phyloP scores from a whole-genome alignment of 92 coral and sea anemone species.

The Phenganax stokvisi region DNA sequence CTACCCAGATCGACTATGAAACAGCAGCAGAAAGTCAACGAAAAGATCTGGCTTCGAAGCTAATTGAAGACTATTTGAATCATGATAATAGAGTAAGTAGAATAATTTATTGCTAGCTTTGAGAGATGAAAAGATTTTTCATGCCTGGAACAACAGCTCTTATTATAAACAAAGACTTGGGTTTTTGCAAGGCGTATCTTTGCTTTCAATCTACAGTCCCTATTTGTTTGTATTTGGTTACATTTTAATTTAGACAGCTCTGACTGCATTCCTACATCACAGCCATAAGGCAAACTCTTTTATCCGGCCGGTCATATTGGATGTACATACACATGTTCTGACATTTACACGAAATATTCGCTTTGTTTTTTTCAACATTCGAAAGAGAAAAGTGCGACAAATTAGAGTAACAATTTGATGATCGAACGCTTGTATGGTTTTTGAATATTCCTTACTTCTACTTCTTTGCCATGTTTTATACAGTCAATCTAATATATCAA shows the following conservation, averaged over 20 bases:
- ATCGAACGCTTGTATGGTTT: background rate
- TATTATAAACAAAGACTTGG: background rate
- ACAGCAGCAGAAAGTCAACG: slow-evolving; percentile 26
- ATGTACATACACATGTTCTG: background rate
- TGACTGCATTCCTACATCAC: slow-evolving; percentile 5
- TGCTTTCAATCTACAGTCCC: slow-evolving; percentile 2
- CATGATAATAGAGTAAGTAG: slow-evolving; percentile 25
- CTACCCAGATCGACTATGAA: slow-evolving; percentile 31
- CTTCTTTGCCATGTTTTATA: background rate
- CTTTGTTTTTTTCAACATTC: background rate
- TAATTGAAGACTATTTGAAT: slow-evolving; percentile 2
- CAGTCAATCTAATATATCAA: background rate
- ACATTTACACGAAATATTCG: background rate
- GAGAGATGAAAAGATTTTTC: background rate
- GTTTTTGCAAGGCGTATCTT: slow-evolving; percentile 1
- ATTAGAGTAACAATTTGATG: background rate
- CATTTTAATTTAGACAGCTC: slow-evolving; percentile 19
- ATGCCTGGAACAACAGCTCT: too few relatives aligned
- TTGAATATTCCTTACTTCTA: background rate
- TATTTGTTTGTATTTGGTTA: slow-evolving; percentile 16
- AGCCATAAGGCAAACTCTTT: background rate
- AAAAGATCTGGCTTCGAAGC: slow-evolving; percentile 24
- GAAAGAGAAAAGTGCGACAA: background rate
- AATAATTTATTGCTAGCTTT: background rate
- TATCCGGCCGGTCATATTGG: slow-evolving; percentile 8